phyloP scores from a whole-genome alignment of 1,140 invertebrate genomes.

The Drosophila punjabiensis region DNA sequence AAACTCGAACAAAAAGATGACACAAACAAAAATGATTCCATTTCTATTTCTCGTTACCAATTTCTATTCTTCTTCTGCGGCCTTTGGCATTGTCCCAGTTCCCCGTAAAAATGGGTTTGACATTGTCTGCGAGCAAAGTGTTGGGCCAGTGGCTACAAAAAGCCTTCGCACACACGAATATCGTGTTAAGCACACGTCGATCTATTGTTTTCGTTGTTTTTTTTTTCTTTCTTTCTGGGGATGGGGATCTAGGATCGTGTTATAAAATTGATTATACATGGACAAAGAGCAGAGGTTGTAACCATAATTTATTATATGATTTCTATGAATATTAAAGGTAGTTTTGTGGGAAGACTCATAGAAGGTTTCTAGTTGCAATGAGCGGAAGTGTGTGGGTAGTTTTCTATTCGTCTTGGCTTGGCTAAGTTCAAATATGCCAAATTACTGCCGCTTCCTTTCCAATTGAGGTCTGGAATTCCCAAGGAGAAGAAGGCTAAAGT shows the following conservation, averaged over 20 bases:
- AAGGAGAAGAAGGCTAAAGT: conserved; percentile 14
- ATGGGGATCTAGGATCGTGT: conserved; percentile 55
- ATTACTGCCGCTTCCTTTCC: conserved; percentile 26
- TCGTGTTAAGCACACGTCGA: conserved; percentile 70
- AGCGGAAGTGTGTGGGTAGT: conserved; percentile 38
- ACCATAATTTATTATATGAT: conserved; percentile 69
- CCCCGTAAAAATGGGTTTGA: conserved; percentile 77
- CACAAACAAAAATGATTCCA: conserved; percentile 52
- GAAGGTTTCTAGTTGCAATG: background rate
- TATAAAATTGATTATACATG: conserved; percentile 73
- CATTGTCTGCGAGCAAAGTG: conserved; percentile 69
- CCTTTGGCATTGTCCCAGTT: conserved; percentile 61
- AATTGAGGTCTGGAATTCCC: conserved; percentile 22
- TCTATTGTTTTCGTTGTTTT: conserved; percentile 60
- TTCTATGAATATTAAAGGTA: conserved; percentile 69
- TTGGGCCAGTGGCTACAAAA: conserved; percentile 61
- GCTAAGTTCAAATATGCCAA: conserved; percentile 22
- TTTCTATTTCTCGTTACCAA: conserved; percentile 58
- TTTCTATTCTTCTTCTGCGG: conserved; percentile 47
- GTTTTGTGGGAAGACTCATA: conserved; percentile 27
- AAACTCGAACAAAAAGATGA: conserved; percentile 43
- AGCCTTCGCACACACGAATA: conserved; percentile 45
- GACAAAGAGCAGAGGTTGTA: conserved; percentile 25
- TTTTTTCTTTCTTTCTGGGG: background rate
- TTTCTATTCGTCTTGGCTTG: background rate